These are phyloP conservation scores for Eupithecia insigniata DNA, from an alignment of 2,888 invertebrate genomes.

Conservation along the genomic window DNA sequence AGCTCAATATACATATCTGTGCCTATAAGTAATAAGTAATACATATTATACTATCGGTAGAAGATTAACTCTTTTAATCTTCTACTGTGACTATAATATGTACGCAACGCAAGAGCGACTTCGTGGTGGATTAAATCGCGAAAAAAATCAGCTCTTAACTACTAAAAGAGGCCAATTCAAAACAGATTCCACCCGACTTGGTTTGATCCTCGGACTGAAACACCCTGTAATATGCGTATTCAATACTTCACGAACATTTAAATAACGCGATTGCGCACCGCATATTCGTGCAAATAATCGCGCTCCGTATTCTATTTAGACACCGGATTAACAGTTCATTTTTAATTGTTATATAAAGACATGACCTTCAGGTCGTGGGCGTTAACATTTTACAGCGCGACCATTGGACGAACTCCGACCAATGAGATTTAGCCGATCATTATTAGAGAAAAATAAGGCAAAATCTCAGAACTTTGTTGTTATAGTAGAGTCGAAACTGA, in stretches of 20 bases:
- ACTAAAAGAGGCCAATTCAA: background rate
- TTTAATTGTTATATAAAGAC: conserved; percentile 15
- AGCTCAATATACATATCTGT: background rate
- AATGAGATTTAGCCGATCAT: conserved; percentile 19
- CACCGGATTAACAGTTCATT: background rate
- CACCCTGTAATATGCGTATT: background rate
- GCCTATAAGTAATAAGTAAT: background rate
- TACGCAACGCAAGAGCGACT: background rate
- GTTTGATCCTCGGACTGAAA: background rate
- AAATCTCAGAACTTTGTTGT: conserved; percentile 5
- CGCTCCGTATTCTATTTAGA: background rate
- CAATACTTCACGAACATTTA: background rate
- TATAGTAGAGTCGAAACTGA: background rate
- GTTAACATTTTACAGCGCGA: conserved; percentile 24
- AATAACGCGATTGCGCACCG: background rate
- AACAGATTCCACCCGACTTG: background rate
- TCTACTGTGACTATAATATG: too few species aligned
- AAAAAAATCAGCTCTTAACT: background rate
- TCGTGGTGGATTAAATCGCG: background rate
- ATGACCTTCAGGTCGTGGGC: conserved; percentile 27
- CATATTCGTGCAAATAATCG: background rate
- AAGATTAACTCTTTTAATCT: too few species aligned
- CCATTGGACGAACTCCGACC: conserved; percentile 31
- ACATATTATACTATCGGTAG: background rate
- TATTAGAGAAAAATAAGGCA: conserved; percentile 9